A percentile compares a stretch with the other conserved stretches of the same genome.
These are phyloP conservation scores for Mormyrus lacerda DNA, from an alignment of 2,113 vertebrate genomes.

Conservation along the genomic window DNA sequence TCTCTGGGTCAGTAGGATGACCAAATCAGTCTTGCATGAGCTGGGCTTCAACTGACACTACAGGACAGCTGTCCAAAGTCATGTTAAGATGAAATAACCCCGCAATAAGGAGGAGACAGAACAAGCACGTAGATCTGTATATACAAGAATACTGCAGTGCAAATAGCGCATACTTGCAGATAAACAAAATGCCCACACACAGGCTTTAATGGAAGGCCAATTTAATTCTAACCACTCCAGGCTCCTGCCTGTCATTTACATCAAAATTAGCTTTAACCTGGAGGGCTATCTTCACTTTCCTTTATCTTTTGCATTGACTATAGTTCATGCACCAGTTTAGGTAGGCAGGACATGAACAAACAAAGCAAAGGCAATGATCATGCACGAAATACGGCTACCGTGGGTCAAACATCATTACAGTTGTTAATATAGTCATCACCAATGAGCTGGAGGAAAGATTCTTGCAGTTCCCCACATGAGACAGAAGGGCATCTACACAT, in stretches of 20 bases:
- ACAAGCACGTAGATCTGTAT: too few species aligned
- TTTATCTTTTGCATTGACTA: background rate
- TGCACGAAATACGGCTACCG: background rate
- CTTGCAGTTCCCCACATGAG: slow-evolving; percentile 21
- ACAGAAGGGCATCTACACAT: slow-evolving; percentile 32
- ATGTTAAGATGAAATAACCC: background rate
- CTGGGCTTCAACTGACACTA: slow-evolving; percentile 1
- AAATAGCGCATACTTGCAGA: background rate
- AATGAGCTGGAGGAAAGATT: background rate
- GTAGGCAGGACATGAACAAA: background rate
- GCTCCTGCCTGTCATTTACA: background rate
- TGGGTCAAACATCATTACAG: background rate
- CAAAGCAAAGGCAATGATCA: background rate
- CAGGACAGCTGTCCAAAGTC: slow-evolving; percentile 30
- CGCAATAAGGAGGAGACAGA: background rate
- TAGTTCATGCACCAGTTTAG: background rate
- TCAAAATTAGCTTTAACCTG: background rate
- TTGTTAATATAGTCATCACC: background rate
- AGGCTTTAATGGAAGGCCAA: background rate
- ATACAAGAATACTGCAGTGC: background rate
- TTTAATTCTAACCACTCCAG: background rate
- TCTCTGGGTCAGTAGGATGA: slow-evolving; percentile 36
- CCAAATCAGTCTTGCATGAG: too few species aligned
- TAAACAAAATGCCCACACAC: background rate
- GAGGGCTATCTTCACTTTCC: background rate